Conservation (phyloP, 2,888 invertebrate genomes). For the Gortyna flavago region DNA sequence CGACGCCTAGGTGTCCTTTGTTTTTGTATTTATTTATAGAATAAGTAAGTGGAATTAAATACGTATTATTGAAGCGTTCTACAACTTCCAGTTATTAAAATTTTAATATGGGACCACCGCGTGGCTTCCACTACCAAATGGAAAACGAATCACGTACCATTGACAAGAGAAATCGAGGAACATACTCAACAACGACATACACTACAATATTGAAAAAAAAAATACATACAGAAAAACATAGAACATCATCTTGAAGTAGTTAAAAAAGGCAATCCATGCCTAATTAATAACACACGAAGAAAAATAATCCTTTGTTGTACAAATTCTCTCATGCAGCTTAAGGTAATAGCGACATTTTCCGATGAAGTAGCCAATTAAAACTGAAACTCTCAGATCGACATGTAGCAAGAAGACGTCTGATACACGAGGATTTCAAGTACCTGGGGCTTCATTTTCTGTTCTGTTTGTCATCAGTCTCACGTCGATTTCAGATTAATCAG, state of each 20-base stretch:
- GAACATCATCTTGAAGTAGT: not conserved
- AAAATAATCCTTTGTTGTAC: not conserved
- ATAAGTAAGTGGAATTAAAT: not conserved
- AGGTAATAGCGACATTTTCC: not conserved
- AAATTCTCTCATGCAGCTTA: not conserved
- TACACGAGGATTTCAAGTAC: not conserved
- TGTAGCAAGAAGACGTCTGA: not conserved
- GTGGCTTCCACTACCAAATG: not conserved
- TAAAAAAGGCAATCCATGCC: not conserved
- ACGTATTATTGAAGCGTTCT: not conserved
- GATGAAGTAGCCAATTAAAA: conserved; percentile 25
- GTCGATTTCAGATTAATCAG: not conserved
- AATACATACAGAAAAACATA: not conserved
- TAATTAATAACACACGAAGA: not conserved
- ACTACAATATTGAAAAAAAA: not conserved
- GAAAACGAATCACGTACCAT: not conserved
- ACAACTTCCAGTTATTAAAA: not conserved
- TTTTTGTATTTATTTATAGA: too few relatives aligned
- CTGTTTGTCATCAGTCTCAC: not conserved
- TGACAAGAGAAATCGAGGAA: not conserved
- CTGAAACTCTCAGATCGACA: not conserved
- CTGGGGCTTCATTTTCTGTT: not conserved
- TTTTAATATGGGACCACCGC: not conserved
- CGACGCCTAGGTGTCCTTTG: too few relatives aligned
- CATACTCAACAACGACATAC: too few relatives aligned